phyloP scores from a whole-genome alignment of 2,113 vertebrate genomes.

The Holacanthus passer region DNA sequence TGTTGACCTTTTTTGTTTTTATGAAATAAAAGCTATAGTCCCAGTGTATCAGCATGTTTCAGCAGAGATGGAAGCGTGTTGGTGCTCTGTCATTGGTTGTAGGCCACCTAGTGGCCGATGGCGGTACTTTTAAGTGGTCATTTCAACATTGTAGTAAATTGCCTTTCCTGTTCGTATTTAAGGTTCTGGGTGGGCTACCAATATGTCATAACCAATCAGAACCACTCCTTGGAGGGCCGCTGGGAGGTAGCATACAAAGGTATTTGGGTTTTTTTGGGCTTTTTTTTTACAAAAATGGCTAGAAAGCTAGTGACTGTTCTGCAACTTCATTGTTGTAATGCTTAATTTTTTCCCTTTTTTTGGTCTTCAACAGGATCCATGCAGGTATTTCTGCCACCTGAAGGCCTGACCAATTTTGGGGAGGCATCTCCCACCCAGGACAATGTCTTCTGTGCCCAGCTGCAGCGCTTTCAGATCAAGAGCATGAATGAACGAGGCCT shows the following conservation, averaged over 20 bases:
- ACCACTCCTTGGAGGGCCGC: conserved; percentile 91
- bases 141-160: neutral
- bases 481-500: conserved; percentile 91
- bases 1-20: neutral
- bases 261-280: conserved; percentile 53
- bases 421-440: conserved; percentile 89
- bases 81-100: neutral
- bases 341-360: neutral
- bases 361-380: conserved; percentile 85
- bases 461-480: conserved; percentile 93
- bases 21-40: neutral
- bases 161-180: neutral
- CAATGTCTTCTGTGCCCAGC: conserved; percentile 93
- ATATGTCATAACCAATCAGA: conserved; percentile 94
- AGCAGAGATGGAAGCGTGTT: neutral
- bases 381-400: conserved; percentile 94
- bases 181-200: conserved; percentile 99
- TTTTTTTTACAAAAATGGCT: neutral
- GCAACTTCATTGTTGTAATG: neutral
- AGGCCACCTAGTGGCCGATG: conserved; percentile 63
- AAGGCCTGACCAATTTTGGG: conserved; percentile 85
- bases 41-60: neutral
- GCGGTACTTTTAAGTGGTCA: neutral
- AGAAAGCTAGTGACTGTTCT: neutral
- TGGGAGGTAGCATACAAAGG: conserved; percentile 99